These are phyloP conservation scores for Griposia aprilina DNA, from an alignment of 2,888 invertebrate species.

Conservation along the genomic window DNA sequence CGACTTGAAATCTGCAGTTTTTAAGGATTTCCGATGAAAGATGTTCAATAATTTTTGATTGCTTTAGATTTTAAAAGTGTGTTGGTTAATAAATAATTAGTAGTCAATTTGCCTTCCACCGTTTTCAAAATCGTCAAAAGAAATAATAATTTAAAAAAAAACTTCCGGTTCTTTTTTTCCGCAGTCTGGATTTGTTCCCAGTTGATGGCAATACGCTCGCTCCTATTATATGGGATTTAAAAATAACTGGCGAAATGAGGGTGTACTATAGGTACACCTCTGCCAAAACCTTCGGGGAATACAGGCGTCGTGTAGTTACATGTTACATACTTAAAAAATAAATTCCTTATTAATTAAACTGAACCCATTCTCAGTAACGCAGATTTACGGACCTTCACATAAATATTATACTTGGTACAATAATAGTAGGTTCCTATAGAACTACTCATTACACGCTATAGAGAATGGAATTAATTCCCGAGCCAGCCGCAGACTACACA, in stretches of 20 bases:
- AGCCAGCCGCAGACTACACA: conserved; percentile 82
- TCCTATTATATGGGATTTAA: background rate
- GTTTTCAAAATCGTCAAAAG: background rate
- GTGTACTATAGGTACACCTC: no score
- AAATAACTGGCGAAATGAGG: background rate
- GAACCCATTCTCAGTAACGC: background rate
- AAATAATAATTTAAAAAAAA: background rate
- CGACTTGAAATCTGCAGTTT: background rate
- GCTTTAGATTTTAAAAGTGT: background rate
- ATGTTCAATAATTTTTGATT: background rate
- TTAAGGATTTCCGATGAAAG: background rate
- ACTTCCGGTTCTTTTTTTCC: background rate
- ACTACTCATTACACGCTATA: conserved; percentile 79
- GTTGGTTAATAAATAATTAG: background rate
- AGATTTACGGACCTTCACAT: background rate
- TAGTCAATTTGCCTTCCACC: background rate
- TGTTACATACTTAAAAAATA: background rate
- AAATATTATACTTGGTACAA: background rate
- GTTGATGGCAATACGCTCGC: background rate
- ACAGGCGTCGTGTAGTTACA: background rate
- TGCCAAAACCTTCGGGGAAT: background rate
- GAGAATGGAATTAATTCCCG: conserved; percentile 85
- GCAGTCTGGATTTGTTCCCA: background rate
- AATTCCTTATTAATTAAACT: background rate
- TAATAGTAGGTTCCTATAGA: conserved; percentile 52